These are phyloP conservation scores for Dendrolimus pini DNA, from an alignment of 2,888 invertebrate genomes.

Conservation along the genomic window DNA sequence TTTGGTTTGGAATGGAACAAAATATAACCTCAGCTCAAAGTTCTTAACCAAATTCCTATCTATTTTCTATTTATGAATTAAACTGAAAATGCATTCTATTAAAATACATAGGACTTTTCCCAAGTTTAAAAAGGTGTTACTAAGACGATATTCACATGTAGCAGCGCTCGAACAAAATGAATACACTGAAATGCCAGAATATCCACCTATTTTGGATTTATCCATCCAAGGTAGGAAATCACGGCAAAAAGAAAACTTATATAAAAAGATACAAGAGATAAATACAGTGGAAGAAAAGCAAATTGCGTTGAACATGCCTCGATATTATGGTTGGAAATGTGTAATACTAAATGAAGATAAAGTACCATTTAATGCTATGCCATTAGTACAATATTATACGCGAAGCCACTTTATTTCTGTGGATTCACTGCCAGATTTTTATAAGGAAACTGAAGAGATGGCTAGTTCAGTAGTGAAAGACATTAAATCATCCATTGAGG, in stretches of 20 bases:
- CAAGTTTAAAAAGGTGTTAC: constrained; percentile 37
- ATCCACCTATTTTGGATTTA: constrained; percentile 80
- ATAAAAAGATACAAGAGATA: constrained; percentile 78
- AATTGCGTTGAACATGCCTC: constrained; percentile 88
- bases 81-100: constrained; percentile 46
- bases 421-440: constrained; percentile 77
- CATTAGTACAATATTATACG: constrained; percentile 85
- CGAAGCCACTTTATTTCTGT: constrained; percentile 82
- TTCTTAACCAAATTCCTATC: no score
- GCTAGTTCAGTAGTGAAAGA: constrained; percentile 66
- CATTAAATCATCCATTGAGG: constrained; percentile 78
- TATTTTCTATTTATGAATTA: constrained; percentile 3
- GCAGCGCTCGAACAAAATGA: constrained; percentile 49
- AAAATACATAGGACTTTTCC: constrained; percentile 46
- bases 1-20: no score
- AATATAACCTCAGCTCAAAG: no score
- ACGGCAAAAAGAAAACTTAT: constrained; percentile 59
- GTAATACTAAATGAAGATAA: constrained; percentile 77
- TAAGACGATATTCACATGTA: constrained; percentile 38
- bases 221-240: constrained; percentile 65
- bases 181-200: constrained; percentile 57
- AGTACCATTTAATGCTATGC: constrained; percentile 81
- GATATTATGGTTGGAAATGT: constrained; percentile 86
- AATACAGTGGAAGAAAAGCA: constrained; percentile 90
- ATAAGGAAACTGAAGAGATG: constrained; percentile 60